Conservation (phyloP, 2,797 vertebrate species). For the Numenius phaeopus region DNA sequence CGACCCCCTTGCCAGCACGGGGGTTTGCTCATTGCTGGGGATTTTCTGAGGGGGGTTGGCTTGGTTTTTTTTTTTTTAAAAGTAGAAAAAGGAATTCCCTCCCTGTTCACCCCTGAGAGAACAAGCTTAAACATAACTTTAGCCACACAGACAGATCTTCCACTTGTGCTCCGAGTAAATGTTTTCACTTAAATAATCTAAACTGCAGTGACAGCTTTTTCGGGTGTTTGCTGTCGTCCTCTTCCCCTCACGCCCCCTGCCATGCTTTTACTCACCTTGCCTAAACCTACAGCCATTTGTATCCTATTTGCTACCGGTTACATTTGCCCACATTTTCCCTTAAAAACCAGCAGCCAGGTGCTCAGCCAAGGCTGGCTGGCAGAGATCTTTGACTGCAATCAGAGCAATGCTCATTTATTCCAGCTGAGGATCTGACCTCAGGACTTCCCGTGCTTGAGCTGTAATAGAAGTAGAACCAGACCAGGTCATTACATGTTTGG, state of each 20-base stretch:
- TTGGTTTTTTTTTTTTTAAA: neutral
- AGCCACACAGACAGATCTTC: neutral
- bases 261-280: neutral
- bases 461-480: neutral
- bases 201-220: neutral
- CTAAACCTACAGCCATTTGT: neutral
- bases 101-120: neutral
- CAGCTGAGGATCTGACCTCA: neutral
- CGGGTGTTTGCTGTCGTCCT: neutral
- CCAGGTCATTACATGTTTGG: neutral
- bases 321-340: neutral
- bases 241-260: neutral
- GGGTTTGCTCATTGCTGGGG: neutral
- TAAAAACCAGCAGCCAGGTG: neutral
- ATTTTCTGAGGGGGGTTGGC: no score
- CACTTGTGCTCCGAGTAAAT: neutral
- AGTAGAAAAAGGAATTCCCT: neutral
- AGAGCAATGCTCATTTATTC: neutral
- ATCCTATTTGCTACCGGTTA: neutral
- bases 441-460: constrained; percentile 5
- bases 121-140: neutral
- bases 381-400: neutral
- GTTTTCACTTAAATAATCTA: neutral
- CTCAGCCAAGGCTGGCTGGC: neutral
- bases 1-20: accelerated